Evolutionary conservation across 1,140 invertebrate species (phyloP), one percentile per base, ranked within the genome.

Genomic region (Aphaenogaster rudis): DNA sequence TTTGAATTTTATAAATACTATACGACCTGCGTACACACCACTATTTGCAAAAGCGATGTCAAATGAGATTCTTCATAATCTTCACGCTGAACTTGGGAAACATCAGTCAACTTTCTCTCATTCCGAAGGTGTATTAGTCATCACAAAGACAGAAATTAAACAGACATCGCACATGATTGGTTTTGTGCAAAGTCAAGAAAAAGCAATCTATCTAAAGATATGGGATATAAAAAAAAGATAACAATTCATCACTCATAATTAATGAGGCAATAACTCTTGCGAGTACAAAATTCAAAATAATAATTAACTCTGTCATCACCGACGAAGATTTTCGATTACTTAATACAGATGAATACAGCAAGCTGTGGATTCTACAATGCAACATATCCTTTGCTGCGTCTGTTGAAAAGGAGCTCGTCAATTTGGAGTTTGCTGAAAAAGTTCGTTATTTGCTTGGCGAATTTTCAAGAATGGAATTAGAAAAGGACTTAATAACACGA

Each of bases 231-330:
- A 64, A 39, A 15, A 36, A 64, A 21, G 21, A 21, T 21, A 4
- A 39, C 17, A 64, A 64, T 64, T 64, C 39, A 64, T 64, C 63
- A 57, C n/a, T 57, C n/a, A 57, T 57, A n/a, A 64, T 64, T 64
- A 64, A 17, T 64, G 63, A 64, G 39, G 15, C 33, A 64, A 64
- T 64, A 64, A 64, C 33, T 64, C 63, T 64, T 15, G 63, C 7
- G 5, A 64, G 17, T 15, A 64, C 33, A 36, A 39, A 64, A 64
- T 64, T 64, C 6, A 64, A 64, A 28, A 33, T 61, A 9, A 13
- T 61, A 61, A 33, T 61, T 61, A 33, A 61, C 28, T 9, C 11
- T 33, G 28, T 61, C 21, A 61, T 61, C n/a, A 33, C 59, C 11
- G 28, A 61, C 59, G 11, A 63, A 15, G 57, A 59, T 59, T 3